Evolutionary conservation across 2,113 vertebrate species (phyloP), one percentile per base, ranked within the genome.

Genomic region (Pteropus alecto): DNA sequence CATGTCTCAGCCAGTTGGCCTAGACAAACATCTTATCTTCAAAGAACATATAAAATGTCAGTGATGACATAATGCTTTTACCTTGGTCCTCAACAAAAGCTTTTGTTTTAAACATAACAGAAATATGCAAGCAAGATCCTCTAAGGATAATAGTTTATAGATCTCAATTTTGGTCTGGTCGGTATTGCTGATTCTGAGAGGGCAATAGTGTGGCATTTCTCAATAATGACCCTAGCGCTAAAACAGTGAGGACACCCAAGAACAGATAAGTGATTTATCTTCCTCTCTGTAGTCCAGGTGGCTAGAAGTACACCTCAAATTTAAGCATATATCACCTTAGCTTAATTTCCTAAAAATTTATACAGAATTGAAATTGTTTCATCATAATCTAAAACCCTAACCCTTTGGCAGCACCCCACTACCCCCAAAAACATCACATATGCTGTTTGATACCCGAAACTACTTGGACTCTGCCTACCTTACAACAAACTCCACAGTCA

Each of bases 21-120:
- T 10, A 16, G 61, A 86, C 24, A 70, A 74, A 78, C 24, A 70
- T 1, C 19, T 22, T 11, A 0, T 26, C 60, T 93, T 46, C 73
- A 70, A 86, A 78, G 48, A 84, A 3, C 2, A 1, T 30, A 14
- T 54, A 70, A 60, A 78, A 28, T 7, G 10, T n/a, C 43, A 76
- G 14, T 0, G 12, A 91, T 2, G 46, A 67, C 11, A n/a, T 4
- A 43, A 93, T 41, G 35, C 19, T 14, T 89, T 81, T n/a, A 65
- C 48, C 86, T 87, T 48, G n/a, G 60, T 73, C 54, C 81, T 41
- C n/a, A 19, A 51, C 51, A 90, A 85, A 79, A 24, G 35, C 26
- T 88, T 58, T 71, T 18, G 16, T 94, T 78, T 92, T 63, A n/a
- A 89, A 41, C 7, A 35, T 16, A 93, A 71, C 41, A 93, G 79